Evolutionary conservation across 2,888 invertebrate species (phyloP), one percentile per base, ranked within the genome.

Genomic region (Megaustenia siamemsis): DNA sequence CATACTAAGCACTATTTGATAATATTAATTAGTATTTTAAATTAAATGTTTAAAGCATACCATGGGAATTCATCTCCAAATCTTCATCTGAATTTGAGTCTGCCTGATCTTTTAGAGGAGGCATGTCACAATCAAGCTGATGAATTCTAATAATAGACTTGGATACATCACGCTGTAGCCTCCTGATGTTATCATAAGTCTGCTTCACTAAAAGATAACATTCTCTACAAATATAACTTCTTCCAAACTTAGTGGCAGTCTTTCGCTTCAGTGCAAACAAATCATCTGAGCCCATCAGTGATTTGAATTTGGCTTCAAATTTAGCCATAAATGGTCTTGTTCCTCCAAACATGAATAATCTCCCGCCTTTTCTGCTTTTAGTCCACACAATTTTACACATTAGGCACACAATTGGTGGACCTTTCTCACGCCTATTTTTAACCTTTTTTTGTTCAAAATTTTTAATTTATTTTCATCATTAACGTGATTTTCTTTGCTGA

Each of bases 291-390:
- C 83, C 83, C 53, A 83, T 69, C 32, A 83, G 18, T 40, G 83
- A 69, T 45, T 60, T 78, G 28, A 78, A 60, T 60, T 83, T 83
- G 15, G 83, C 83, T 60, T 83, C 78, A 78, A 83, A 83, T 77
- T 83, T 83, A 18, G 83, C 83, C 83, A 83, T 83, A 43, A 83
- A 83, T 15, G 83, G 83, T 43, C 83, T 68, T 12, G 68, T 78
- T 69, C 83, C 83, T 77, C 78, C 83, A 60, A 83, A 83, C 83
- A 83, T 83, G 35, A 78, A 83, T 53, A 83, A 69, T 53, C 83
- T 49, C 10, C 78, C 83, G 32, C 78, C 83, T 78, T 32, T 71
- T 28, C 68, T 49, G 40, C 40, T 45, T 63, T 73, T 75, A 0
- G 63, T 78, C 78, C 78, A 78, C 32, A 82, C 82, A 40, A 43